Evolutionary conservation across 2,797 vertebrate species (phyloP).

Genomic region (Chelon labrosus): DNA sequence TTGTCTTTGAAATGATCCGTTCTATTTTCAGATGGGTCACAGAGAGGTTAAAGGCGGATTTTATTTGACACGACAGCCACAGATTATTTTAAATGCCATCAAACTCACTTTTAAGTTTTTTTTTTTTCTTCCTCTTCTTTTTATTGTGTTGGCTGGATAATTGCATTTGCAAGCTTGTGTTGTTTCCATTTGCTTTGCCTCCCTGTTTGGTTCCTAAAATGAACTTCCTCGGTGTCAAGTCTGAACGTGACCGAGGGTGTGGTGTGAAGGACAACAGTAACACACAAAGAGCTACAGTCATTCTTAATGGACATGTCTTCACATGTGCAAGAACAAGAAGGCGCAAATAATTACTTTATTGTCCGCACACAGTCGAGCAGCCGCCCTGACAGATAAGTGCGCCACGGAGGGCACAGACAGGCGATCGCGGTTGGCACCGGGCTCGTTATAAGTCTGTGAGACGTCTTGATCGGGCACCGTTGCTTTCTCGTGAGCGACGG

Average conservation of each 20-base stretch:
- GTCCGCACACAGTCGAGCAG: too few species aligned
- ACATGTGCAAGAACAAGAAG: neutral
- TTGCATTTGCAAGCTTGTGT: constrained; percentile 1
- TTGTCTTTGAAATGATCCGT: constrained; percentile 28
- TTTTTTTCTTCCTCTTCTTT: constrained; percentile 30
- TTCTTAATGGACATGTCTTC: neutral
- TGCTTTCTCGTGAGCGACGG: constrained; percentile 30
- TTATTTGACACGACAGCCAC: neutral
- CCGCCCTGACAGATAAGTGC: constrained; percentile 39
- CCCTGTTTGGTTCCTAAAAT: constrained; percentile 28
- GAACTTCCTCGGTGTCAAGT: constrained; percentile 43
- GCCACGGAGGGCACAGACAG: constrained; percentile 21
- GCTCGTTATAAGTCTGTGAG: constrained; percentile 23
- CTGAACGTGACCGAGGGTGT: constrained; percentile 25
- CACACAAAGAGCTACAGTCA: constrained; percentile 1
- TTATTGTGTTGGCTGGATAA: neutral
- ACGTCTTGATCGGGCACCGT: constrained; percentile 21
- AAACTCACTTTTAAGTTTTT: neutral
- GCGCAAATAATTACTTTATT: neutral
- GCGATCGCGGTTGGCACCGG: constrained; percentile 40
- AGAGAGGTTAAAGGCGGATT: constrained; percentile 10
- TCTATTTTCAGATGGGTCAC: constrained; percentile 22
- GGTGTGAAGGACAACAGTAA: constrained; percentile 18
- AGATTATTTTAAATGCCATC: constrained; percentile 16
- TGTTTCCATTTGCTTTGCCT: neutral